Conservation (phyloP, 2,888 invertebrate genomes). For the Yponomeuta cagnagella region DNA sequence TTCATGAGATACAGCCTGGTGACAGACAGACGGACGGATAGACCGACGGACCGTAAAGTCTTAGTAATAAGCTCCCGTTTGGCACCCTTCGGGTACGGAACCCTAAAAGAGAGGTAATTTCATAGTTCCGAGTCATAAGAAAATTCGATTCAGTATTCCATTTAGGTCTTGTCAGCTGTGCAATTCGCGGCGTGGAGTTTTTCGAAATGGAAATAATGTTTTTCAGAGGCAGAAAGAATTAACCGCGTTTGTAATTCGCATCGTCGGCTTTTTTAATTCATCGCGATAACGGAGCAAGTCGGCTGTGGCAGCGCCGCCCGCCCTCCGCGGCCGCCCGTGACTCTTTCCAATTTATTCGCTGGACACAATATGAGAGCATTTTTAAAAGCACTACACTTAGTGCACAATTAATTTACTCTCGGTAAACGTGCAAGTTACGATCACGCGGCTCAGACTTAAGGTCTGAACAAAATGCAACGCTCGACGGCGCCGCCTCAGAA, state of each 20-base stretch:
- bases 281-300: constrained; percentile 11
- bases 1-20: too few species aligned
- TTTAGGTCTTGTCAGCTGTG: not conserved
- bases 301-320: not conserved
- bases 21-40: too few species aligned
- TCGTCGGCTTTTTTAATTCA: constrained; percentile 12
- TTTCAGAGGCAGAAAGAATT: not conserved
- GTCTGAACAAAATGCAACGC: not conserved
- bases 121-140: not conserved
- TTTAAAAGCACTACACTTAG: constrained; percentile 1
- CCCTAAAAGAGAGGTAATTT: too few species aligned
- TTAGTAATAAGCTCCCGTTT: too few species aligned
- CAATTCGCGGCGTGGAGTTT: not conserved
- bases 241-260: constrained; percentile 1
- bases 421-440: not conserved
- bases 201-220: not conserved
- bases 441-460: not conserved
- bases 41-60: too few species aligned
- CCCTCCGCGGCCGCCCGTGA: constrained; percentile 6
- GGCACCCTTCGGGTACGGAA: too few species aligned
- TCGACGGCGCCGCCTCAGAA: not conserved
- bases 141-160: not conserved
- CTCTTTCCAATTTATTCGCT: constrained; percentile 1
- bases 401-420: constrained; percentile 1
- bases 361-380: not conserved